These are phyloP conservation scores for Rostratula benghalensis DNA, from an alignment of 2,113 vertebrate species.

Conservation along the genomic window DNA sequence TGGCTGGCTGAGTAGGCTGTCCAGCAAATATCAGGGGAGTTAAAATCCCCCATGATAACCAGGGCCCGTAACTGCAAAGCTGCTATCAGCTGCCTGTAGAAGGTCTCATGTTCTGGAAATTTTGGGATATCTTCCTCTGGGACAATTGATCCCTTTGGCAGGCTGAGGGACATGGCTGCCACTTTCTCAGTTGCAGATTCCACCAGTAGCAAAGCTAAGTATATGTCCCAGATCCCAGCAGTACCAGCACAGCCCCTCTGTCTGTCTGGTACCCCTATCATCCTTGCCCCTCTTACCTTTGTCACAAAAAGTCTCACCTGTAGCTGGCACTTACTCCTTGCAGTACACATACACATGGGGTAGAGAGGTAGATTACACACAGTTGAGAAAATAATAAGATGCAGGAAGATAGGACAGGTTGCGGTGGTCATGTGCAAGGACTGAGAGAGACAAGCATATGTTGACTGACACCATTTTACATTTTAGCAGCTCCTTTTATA, in stretches of 20 bases:
- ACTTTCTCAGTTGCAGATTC: neutral
- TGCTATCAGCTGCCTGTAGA: no score
- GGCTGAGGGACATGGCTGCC: neutral
- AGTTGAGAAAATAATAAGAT: neutral
- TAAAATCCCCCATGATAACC: no score
- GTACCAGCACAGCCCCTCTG: neutral
- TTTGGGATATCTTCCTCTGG: neutral
- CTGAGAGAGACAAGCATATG: neutral
- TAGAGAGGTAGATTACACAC: neutral
- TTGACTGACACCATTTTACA: neutral
- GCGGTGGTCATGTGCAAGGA: rapidly evolving
- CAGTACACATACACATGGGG: rapidly evolving
- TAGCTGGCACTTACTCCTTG: neutral
- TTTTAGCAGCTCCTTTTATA: neutral
- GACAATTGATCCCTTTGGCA: neutral
- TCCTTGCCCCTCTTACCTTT: neutral
- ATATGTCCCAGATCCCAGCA: neutral
- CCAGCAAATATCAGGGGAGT: no score
- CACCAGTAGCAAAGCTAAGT: neutral
- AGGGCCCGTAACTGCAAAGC: no score
- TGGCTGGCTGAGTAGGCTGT: no score
- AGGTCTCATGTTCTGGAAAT: no score
- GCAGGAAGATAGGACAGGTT: neutral
- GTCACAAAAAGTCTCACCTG: neutral
- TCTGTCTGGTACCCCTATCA: neutral